Percentiles rank a stretch among this genome's conserved stretches.
Conservation (phyloP, 2,888 invertebrate genomes). For the Zygaena filipendulae region DNA sequence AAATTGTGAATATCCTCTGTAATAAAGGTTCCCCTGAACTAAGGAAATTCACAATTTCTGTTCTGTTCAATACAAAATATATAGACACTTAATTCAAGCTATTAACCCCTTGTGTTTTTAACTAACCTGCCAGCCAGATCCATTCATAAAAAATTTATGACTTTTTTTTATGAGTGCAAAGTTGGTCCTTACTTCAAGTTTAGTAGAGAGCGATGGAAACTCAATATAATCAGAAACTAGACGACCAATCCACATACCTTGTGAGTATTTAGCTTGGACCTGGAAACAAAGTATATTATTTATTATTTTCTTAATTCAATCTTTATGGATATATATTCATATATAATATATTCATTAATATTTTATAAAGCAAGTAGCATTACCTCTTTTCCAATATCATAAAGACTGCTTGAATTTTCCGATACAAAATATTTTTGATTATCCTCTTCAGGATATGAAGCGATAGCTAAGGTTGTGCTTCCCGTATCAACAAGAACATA, state of each 20-base stretch:
- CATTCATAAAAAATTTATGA: conserved; percentile 68
- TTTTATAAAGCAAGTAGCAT: conserved; percentile 11
- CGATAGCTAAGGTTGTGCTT: conserved; percentile 72
- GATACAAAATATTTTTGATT: conserved; percentile 46
- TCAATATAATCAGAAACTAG: conserved; percentile 61
- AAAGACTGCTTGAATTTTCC: conserved; percentile 39
- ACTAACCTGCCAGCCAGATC: conserved; percentile 71
- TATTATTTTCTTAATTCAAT: not conserved
- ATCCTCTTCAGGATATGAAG: conserved; percentile 54
- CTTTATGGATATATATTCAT: no score
- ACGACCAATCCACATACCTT: conserved; percentile 67
- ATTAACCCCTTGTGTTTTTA: no score
- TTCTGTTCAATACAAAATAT: no score
- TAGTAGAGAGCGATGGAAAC: conserved; percentile 42
- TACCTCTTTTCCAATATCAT: conserved; percentile 48
- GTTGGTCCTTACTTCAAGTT: conserved; percentile 54
- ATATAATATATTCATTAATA: no score
- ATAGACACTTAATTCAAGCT: no score
- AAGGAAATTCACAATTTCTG: no score
- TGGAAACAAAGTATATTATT: conserved; percentile 17
- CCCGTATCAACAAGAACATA: conserved; percentile 74
- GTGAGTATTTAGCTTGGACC: conserved; percentile 63
- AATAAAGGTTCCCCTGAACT: no score
- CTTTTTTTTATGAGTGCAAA: conserved; percentile 68
- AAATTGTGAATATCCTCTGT: no score